Evolutionary conservation across 2,888 invertebrate species (phyloP), one percentile per base, ranked within the genome.

Genomic region (Dioctria rufipes): DNA sequence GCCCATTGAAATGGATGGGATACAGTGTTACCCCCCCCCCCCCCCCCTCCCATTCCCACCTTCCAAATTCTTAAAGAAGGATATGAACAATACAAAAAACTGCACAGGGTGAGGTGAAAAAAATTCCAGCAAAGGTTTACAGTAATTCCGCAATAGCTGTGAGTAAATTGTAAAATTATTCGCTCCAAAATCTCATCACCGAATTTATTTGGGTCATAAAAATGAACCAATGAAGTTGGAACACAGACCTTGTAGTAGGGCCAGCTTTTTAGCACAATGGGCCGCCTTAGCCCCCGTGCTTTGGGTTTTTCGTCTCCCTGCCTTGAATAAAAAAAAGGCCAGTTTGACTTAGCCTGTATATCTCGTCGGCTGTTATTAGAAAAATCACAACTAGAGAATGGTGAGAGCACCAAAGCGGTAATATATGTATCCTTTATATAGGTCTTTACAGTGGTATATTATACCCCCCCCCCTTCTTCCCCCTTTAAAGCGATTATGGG

Each of bases 91-190:
- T 11, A 54, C 54, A 4, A n/a, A 11, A 54, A 54, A 54, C 11
- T 54, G 11, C 54, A 25, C 2, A 54, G 54, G 54, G 54, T n/a
- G 54, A 54, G 54, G 54, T 54, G 54, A 54, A 37, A 25, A 63
- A 63, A 63, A n/a, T 63, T 60, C 39, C 39, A 37, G 63, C 63
- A 63, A 37, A 63, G 39, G 39, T 40, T 63, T 63, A 5, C 63
- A 40, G 63, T 63, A 54, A 63, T 37, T 63, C 63, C 13, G 63
- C 63, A 63, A 63, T 63, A 63, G 13, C 39, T 37, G 63, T 54
- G 40, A 63, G 63, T 63, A 63, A 63, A 63, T 63, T 63, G 63
- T 63, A 13, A 63, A 63, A 63, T 63, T 63, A 63, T 63, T 63
- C 63, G 25, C 63, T 63, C 40, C 4, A 63, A 5, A 40, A 37